phyloP scores from a whole-genome alignment of 2,113 vertebrate genomes.

The Chaetodon auriga region DNA sequence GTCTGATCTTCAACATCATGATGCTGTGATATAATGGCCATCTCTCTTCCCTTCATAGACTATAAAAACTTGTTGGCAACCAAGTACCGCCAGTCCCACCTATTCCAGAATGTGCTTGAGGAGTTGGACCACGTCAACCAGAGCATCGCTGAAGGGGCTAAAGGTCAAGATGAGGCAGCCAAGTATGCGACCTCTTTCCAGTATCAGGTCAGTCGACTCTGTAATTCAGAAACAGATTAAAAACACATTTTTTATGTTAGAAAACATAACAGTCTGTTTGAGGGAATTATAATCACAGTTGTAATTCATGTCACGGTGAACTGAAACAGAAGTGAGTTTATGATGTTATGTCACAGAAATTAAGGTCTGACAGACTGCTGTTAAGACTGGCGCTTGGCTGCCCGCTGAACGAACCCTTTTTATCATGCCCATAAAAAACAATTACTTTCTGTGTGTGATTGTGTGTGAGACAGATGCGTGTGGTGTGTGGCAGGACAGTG shows the following conservation, averaged over 20 bases:
- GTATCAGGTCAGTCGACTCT: slow-evolving; percentile 79
- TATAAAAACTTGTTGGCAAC: slow-evolving; percentile 64
- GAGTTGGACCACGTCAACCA: slow-evolving; percentile 71
- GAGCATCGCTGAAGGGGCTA: background rate
- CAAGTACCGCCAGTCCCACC: slow-evolving; percentile 73
- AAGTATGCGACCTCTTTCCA: slow-evolving; percentile 82
- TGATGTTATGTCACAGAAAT: slow-evolving; percentile 20
- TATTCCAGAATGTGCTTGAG: slow-evolving; percentile 63
- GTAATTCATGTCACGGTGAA: background rate
- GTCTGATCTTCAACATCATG: background rate
- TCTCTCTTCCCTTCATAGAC: slow-evolving; percentile 39
- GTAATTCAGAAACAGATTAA: background rate
- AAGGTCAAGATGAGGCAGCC: slow-evolving; percentile 6
- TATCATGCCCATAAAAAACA: slow-evolving; percentile 28
- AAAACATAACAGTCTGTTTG: background rate
- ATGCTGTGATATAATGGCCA: background rate
- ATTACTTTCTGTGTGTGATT: slow-evolving; percentile 21
- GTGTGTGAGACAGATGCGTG: slow-evolving; percentile 74
- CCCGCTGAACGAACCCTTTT: slow-evolving; percentile 32
- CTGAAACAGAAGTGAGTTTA: slow-evolving; percentile 11
- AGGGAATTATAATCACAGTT: background rate
- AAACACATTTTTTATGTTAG: background rate
- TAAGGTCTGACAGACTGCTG: slow-evolving; percentile 17
- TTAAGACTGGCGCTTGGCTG: slow-evolving; percentile 17
- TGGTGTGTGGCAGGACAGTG: slow-evolving; percentile 81